A percentile compares a stretch with the other conserved stretches of the same genome.
Conservation (phyloP, 30 jellyfish, hydroid and myxozoan species). For the Aurelia coerulea region DNA sequence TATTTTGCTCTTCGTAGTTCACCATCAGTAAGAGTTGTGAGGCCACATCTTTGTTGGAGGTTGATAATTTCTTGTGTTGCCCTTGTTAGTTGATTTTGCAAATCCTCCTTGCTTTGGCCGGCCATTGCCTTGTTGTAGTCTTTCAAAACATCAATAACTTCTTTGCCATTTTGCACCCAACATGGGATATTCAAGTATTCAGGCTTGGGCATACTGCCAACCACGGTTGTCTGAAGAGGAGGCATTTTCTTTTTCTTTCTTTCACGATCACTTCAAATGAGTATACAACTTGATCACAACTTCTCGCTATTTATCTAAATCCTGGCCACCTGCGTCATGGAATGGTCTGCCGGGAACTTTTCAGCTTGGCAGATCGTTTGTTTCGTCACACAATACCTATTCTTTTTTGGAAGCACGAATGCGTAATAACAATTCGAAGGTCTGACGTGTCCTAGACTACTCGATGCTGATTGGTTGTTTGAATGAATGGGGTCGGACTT, state of each 20-base stretch:
- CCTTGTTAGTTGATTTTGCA: constrained; percentile 39
- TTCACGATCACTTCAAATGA: too few relatives aligned
- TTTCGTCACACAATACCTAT: too few relatives aligned
- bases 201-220: constrained; percentile 92
- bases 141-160: constrained; percentile 47
- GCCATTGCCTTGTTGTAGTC: constrained; percentile 61
- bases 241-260: constrained; percentile 8
- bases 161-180: constrained; percentile 79
- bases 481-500: too few relatives aligned
- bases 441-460: too few relatives aligned
- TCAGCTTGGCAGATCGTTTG: too few relatives aligned
- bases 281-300: too few relatives aligned
- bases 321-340: too few relatives aligned
- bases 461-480: too few relatives aligned
- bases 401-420: too few relatives aligned
- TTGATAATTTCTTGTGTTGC: constrained; percentile 74
- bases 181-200: constrained; percentile 68
- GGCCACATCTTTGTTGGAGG: constrained; percentile 63
- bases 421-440: too few relatives aligned
- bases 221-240: constrained; percentile 64
- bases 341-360: too few relatives aligned
- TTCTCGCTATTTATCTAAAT: too few relatives aligned
- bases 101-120: constrained; percentile 33
- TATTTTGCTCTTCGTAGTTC: constrained; percentile 78
- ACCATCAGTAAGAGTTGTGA: constrained; percentile 71